phyloP scores from a whole-genome alignment of 2,113 vertebrate species.

The Ranitomeya imitator region DNA sequence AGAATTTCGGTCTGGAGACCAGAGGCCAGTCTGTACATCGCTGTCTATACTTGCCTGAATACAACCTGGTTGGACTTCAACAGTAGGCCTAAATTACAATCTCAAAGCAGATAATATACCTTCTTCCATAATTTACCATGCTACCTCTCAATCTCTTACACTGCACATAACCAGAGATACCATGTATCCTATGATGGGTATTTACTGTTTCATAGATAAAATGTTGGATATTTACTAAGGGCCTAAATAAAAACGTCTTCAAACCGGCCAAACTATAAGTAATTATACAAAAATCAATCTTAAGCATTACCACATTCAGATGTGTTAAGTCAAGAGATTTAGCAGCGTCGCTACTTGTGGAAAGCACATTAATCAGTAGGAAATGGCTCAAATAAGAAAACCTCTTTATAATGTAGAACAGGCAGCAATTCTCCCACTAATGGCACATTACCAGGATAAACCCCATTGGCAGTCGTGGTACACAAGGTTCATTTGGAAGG shows the following conservation, averaged over 20 bases:
- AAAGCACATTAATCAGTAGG: neutral
- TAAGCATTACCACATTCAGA: neutral
- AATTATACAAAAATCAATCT: neutral
- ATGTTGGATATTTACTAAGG: too few relatives aligned
- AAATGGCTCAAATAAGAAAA: constrained; percentile 10
- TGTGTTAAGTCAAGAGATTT: neutral
- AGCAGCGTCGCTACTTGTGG: neutral
- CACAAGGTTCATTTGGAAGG: neutral
- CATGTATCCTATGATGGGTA: too few relatives aligned
- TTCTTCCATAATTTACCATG: too few relatives aligned
- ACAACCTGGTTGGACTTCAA: too few relatives aligned
- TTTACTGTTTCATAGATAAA: too few relatives aligned
- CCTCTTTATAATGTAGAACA: neutral
- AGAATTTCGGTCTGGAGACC: too few relatives aligned
- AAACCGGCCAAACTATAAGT: neutral
- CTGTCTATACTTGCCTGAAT: too few relatives aligned
- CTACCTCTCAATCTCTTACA: too few relatives aligned
- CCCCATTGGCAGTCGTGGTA: neutral
- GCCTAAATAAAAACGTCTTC: neutral
- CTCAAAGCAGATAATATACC: too few relatives aligned
- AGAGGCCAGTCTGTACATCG: too few relatives aligned
- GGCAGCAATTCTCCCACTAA: neutral
- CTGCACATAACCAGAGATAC: too few relatives aligned
- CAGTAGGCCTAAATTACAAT: too few relatives aligned
- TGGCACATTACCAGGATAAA: neutral